Conservation (phyloP, 2,888 invertebrate species). For the Acanthosepion pharaonis region DNA sequence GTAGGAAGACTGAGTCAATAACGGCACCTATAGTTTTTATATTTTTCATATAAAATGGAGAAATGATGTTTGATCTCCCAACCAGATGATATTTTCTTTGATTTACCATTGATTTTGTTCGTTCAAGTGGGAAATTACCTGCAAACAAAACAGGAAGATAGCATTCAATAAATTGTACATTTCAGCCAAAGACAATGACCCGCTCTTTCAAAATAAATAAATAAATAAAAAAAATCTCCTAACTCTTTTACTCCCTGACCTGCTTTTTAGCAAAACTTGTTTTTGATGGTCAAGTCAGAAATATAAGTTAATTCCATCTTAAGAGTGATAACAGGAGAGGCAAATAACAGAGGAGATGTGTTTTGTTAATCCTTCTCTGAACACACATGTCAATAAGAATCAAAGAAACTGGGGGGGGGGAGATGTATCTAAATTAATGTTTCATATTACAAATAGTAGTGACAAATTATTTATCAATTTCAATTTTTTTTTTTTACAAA, state of each 20-base stretch:
- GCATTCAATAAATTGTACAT: slow-evolving; percentile 33
- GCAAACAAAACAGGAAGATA: slow-evolving; percentile 13
- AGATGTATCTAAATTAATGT: no score
- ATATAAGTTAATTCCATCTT: neutral
- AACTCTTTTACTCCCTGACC: neutral
- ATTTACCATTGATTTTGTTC: neutral
- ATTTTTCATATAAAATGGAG: slow-evolving; percentile 3
- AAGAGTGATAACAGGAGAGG: neutral
- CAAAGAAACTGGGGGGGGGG: neutral
- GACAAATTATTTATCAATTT: no score
- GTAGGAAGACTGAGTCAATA: slow-evolving; percentile 11
- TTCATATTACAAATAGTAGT: no score
- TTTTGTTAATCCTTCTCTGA: neutral
- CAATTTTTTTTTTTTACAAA: no score
- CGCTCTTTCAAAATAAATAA: neutral
- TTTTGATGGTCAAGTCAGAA: neutral
- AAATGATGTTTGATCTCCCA: neutral
- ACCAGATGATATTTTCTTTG: slow-evolving; percentile 33
- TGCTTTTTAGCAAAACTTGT: neutral
- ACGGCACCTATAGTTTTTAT: slow-evolving; percentile 18
- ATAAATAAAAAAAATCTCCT: no score
- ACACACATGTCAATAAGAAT: neutral
- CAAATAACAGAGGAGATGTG: no score
- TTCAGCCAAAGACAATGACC: slow-evolving; percentile 33
- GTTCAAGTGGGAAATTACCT: slow-evolving; percentile 33